These are phyloP conservation scores for Morpho helenor DNA, from an alignment of 2,888 invertebrate genomes.

Conservation along the genomic window DNA sequence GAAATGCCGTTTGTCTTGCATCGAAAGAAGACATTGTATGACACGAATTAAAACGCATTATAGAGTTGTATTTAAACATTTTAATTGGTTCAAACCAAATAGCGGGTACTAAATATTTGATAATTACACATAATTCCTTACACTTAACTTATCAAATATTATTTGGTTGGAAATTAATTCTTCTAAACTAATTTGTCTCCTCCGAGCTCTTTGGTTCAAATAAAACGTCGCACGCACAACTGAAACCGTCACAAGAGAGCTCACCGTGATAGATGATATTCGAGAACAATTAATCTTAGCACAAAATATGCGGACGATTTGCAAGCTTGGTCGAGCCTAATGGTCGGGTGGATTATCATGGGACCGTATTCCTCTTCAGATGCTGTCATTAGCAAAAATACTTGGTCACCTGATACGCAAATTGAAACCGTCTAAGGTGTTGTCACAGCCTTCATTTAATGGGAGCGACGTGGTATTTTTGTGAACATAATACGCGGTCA, in stretches of 20 bases:
- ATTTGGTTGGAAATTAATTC: no score
- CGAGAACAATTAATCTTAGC: constrained; percentile 78
- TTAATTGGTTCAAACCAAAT: no score
- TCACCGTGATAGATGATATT: constrained; percentile 78
- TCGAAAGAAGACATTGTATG: no score
- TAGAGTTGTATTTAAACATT: no score
- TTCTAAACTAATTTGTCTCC: constrained; percentile 30
- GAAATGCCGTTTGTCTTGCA: no score
- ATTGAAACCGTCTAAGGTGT: constrained; percentile 12
- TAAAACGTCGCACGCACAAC: constrained; percentile 75
- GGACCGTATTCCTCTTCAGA: constrained; percentile 48
- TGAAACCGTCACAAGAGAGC: constrained; percentile 72
- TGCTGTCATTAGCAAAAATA: constrained; percentile 67
- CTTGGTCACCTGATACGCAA: constrained; percentile 16
- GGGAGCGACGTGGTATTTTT: constrained; percentile 5
- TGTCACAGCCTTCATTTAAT: constrained; percentile 6
- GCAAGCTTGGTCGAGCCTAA: constrained; percentile 77
- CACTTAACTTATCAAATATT: no score
- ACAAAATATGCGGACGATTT: constrained; percentile 79
- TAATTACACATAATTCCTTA: no score
- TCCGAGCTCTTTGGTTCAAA: constrained; percentile 64
- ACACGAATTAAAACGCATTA: no score
- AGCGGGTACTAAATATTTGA: no score
- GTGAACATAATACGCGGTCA: neutral
- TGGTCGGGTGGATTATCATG: constrained; percentile 69